A percentile compares a stretch with the other conserved stretches of the same genome.
Conservation (phyloP, 2,888 invertebrate species). For the Zootermopsis nevadensis region DNA sequence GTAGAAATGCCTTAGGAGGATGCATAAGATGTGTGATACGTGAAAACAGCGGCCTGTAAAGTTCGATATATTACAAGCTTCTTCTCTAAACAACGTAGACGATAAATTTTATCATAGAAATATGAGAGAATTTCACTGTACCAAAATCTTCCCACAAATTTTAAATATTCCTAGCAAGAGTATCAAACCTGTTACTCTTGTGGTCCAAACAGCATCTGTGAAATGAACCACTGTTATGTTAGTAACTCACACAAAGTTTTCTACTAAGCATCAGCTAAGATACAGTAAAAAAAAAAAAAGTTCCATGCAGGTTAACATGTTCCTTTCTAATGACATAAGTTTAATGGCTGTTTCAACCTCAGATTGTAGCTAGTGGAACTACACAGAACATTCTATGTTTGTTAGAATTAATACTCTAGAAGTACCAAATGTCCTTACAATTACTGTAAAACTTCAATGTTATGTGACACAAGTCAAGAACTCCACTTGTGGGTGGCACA, state of each 20-base stretch:
- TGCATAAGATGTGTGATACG: no score
- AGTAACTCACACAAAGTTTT: background rate
- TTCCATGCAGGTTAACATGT: conserved; percentile 23
- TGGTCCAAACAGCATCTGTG: background rate
- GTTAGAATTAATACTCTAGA: conserved; percentile 17
- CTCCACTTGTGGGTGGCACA: background rate
- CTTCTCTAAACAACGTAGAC: no score
- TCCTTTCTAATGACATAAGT: background rate
- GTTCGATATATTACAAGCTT: no score
- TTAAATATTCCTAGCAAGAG: background rate
- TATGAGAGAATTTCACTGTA: no score
- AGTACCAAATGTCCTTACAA: background rate
- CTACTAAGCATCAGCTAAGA: conserved; percentile 15
- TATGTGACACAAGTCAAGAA: background rate
- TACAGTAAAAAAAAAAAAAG: background rate
- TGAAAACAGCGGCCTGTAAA: no score
- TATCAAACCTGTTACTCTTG: conserved; percentile 1
- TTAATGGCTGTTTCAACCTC: conserved; percentile 13
- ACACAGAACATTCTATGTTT: conserved; percentile 10
- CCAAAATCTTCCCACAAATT: no score
- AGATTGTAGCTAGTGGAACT: conserved; percentile 39
- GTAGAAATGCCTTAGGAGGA: no score
- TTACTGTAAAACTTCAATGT: background rate
- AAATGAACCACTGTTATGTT: background rate
- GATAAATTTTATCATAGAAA: no score